A percentile compares a stretch with the other conserved stretches of the same genome.
These are phyloP conservation scores for Cephus nigrinus DNA, from an alignment of 2,888 invertebrate genomes.

Conservation along the genomic window DNA sequence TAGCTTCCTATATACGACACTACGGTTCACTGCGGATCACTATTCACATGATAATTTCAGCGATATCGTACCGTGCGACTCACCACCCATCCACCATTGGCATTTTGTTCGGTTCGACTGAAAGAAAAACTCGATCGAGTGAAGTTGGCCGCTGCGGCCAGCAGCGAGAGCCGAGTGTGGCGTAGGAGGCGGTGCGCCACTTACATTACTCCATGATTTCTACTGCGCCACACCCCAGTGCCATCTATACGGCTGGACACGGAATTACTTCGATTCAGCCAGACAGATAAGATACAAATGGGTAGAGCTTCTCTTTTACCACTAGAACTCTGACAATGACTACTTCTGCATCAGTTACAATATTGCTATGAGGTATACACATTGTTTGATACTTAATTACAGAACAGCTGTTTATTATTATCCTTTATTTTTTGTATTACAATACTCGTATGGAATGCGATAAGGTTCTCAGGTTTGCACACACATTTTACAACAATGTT, in stretches of 20 bases:
- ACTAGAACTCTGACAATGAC: neutral
- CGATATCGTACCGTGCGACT: constrained; percentile 23
- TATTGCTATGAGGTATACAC: neutral
- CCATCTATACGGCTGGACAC: neutral
- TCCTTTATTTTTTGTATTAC: constrained; percentile 28
- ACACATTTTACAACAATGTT: constrained; percentile 25
- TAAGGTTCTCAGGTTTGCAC: constrained; percentile 21
- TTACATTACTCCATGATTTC: neutral
- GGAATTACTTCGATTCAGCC: neutral
- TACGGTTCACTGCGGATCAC: constrained; percentile 24
- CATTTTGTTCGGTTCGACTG: constrained; percentile 23
- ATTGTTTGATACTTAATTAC: neutral
- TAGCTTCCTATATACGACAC: constrained; percentile 18
- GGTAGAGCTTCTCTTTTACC: neutral
- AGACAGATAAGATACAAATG: neutral
- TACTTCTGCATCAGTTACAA: neutral
- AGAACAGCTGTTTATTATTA: constrained; percentile 3
- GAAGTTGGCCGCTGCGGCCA: constrained; percentile 25
- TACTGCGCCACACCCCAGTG: neutral
- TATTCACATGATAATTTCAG: constrained; percentile 32
- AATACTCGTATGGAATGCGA: constrained; percentile 36
- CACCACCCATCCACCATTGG: constrained; percentile 32
- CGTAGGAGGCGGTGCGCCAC: constrained; percentile 12
- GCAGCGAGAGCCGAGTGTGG: constrained; percentile 11
- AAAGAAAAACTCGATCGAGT: constrained; percentile 35